Base-by-base conservation (phyloP, 2,113 vertebrate genomes). In the Numida meleagris region DNA sequence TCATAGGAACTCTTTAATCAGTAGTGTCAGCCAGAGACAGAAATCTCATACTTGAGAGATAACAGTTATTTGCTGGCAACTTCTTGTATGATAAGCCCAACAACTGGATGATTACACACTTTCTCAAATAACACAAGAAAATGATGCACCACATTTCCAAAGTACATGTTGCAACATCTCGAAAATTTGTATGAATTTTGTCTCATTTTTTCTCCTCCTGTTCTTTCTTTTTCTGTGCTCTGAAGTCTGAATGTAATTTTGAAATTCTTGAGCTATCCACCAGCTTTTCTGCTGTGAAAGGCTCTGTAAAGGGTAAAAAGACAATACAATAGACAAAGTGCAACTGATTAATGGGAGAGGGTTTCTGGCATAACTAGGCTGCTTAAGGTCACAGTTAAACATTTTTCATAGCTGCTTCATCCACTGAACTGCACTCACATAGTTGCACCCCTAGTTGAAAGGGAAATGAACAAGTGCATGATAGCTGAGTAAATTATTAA, bases 1-100 rank as follows among this genome's bases (percentile, higher is more conserved):
- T 88, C 65, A 57, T 90, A 84, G 93, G 88, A 91, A 78, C 80
- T 84, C 82, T 95, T 95, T 88, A 95, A 95, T 95, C 91, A 95
- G 80, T 82, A 75, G 40, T 93, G 91, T 95, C 94, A 93, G 61
- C 76, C 73, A 91, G 82, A 57, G 70, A 93, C 85, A 95, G 80
- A 88, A 90, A 91, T 95, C 88, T 93, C 88, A 51, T 27, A 68
- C 57, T 53, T 93, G 93, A 95, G 90, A 93, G 91, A 96, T 91
- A 96, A 93, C 80, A 91, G 89, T 90, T 95, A 95, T 95, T 94
- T 95, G 46, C 88, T 68, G 53, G 91, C 73, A 88, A 90, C 57
- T 94, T 95, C 82, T 91, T 90, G 66, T 91, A 61, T 75, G 85
- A 91, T 91, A 95, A 96, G 68, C 85, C 65, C 14, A 95, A 86